These are phyloP conservation scores for Lordiphosa clarofinis DNA, from an alignment of 1,140 invertebrate genomes.

Conservation along the genomic window DNA sequence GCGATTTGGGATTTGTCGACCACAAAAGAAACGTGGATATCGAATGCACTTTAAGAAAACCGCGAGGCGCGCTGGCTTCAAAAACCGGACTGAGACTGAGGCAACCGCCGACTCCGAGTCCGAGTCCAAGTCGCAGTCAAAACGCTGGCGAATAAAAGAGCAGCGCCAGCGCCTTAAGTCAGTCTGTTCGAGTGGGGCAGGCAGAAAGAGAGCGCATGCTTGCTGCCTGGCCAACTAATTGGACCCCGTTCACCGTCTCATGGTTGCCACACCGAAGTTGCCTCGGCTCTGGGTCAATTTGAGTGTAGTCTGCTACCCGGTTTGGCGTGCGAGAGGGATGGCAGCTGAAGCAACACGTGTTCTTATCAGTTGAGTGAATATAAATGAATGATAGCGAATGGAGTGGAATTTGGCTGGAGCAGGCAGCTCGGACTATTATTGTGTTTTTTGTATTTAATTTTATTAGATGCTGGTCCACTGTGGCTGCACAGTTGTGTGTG, in stretches of 20 bases:
- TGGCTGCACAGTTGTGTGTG: constrained; percentile 3
- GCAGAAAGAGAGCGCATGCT: constrained; percentile 71
- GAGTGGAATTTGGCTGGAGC: constrained; percentile 26
- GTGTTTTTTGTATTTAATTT: constrained; percentile 48
- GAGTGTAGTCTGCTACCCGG: constrained; percentile 1
- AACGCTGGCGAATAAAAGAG: constrained; percentile 37
- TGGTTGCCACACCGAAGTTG: constrained; percentile 16
- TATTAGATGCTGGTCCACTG: constrained; percentile 58
- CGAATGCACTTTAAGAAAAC: constrained; percentile 33
- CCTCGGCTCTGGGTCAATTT: neutral
- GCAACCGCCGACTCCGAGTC: constrained; percentile 20
- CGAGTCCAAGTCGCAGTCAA: constrained; percentile 22
- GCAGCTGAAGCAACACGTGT: constrained; percentile 65
- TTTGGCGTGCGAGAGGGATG: constrained; percentile 34
- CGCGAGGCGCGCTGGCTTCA: constrained; percentile 52
- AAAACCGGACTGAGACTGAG: constrained; percentile 68
- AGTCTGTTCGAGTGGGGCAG: constrained; percentile 30
- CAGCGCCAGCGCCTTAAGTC: constrained; percentile 56
- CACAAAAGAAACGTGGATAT: neutral
- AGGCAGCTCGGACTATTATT: constrained; percentile 14
- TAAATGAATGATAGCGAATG: constrained; percentile 1
- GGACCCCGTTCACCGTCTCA: constrained; percentile 27
- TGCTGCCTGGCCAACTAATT: constrained; percentile 55
- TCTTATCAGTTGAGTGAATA: constrained; percentile 65
- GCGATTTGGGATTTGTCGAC: constrained; percentile 8